Base-by-base conservation (phyloP, 2,797 vertebrate genomes). In the Ctenochaetus hawaiiensis region DNA sequence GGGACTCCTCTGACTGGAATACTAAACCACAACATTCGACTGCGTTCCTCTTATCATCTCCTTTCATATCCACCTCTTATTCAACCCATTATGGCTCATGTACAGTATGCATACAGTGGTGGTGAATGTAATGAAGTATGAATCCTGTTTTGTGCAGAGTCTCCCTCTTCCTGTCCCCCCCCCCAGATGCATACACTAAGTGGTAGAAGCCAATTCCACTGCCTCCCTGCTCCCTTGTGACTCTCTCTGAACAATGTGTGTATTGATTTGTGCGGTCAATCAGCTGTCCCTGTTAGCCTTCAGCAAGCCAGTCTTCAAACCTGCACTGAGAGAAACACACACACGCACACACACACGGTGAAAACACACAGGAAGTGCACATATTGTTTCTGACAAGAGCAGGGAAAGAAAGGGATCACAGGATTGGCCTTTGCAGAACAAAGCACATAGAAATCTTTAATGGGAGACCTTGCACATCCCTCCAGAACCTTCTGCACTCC, bases 211-310 rank as follows among this genome's bases (percentile, higher is more conserved):
- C 68, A 63, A 49, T 67, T 64, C 59, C 61, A 18, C 76, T 45
- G 72, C 69, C 73, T 80, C 49, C 26, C 53, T 52, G 69, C 62
- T 82, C 78, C 75, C 87, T 82, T 76, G 85, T 87, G 89, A 84
- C 26, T 30, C 70, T 68, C 69, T 67, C 60, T 30, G 48, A 83
- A 88, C 84, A 89, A 83, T 83, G 84, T 68, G 66, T 49, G 74
- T 85, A 91, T 93, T 90, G 89, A 90, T 90, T 66, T 73, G 76
- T 75, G 74, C 0, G 60, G 68, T 81, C 82, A 84, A 72, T 85
- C 85, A 79, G 71, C 78, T 79, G 65, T 84, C 70, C 69, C 45
- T 66, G 68, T 82, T 81, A 81, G 78, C 74, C 77, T 74, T 78
- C 62, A 82, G 77, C 54, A 60, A 80, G 67, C 68, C 26, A 30